Conservation (phyloP, 2,888 invertebrate species). For the Hypsopygia costalis region DNA sequence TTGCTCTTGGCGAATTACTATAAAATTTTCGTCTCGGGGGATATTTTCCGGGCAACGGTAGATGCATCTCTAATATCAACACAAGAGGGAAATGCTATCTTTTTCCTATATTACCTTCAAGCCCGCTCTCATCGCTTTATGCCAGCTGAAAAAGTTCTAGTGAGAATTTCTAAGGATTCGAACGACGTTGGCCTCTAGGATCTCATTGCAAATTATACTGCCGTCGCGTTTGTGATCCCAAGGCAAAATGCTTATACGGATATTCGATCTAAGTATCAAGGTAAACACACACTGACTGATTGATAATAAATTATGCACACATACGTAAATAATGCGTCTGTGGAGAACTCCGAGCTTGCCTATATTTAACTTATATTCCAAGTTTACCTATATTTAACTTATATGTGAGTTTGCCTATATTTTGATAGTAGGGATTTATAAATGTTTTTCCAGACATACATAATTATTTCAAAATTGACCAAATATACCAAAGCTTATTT, state of each 20-base stretch:
- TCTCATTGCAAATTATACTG: slow-evolving; percentile 1
- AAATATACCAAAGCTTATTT: too few relatives aligned
- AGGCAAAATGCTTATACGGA: slow-evolving; percentile 37
- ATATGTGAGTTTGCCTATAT: too few relatives aligned
- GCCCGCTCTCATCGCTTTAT: neutral
- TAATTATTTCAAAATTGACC: too few relatives aligned
- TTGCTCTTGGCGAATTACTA: too few relatives aligned
- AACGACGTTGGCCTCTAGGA: neutral
- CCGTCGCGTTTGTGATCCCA: slow-evolving; percentile 27
- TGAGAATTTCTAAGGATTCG: neutral
- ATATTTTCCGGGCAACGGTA: too few relatives aligned
- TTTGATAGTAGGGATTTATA: too few relatives aligned
- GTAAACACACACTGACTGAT: slow-evolving; percentile 26
- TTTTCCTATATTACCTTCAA: too few relatives aligned
- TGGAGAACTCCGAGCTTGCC: slow-evolving; percentile 31
- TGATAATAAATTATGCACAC: slow-evolving; percentile 39
- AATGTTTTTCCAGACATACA: too few relatives aligned
- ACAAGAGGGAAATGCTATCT: too few relatives aligned
- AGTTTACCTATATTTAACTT: too few relatives aligned
- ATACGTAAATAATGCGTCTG: slow-evolving; percentile 27
- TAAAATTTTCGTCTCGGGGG: too few relatives aligned
- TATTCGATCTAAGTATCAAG: slow-evolving; percentile 45
- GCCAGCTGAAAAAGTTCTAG: neutral
- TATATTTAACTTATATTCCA: too few relatives aligned
- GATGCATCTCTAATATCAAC: neutral